Conservation (phyloP, 2,888 invertebrate genomes). For the Isoperla grammatica region DNA sequence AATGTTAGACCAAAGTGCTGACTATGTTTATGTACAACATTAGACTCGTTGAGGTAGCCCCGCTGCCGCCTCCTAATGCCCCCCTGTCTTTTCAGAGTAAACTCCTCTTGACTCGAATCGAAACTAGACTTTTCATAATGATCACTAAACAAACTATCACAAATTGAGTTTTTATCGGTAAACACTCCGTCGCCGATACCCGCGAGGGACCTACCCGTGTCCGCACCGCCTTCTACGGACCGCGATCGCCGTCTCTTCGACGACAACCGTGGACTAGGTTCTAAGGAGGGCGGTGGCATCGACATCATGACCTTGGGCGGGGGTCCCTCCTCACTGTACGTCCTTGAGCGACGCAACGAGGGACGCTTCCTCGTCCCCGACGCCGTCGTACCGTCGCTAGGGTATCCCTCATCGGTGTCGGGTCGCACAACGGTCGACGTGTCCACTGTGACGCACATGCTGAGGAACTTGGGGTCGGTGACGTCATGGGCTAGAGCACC, state of each 20-base stretch:
- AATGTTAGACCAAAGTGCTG: constrained; percentile 35
- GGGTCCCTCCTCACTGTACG: constrained; percentile 24
- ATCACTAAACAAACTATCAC: constrained; percentile 21
- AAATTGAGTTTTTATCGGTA: constrained; percentile 11
- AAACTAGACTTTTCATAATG: neutral
- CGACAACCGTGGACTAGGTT: neutral
- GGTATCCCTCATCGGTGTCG: no score
- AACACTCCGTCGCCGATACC: constrained; percentile 21
- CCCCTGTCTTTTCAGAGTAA: constrained; percentile 25
- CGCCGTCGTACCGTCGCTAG: no score
- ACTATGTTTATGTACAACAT: neutral
- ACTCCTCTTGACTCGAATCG: constrained; percentile 15
- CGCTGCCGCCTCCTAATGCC: constrained; percentile 23
- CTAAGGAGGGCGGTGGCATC: neutral
- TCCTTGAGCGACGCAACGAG: constrained; percentile 19
- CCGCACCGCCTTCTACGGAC: constrained; percentile 28
- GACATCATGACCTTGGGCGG: constrained; percentile 18
- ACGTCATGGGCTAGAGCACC: constrained; percentile 23
- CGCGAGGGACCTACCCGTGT: constrained; percentile 10
- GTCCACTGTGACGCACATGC: constrained; percentile 8
- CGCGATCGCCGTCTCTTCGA: constrained; percentile 27
- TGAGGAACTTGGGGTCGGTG: constrained; percentile 29
- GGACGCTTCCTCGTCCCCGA: neutral
- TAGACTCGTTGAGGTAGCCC: neutral
- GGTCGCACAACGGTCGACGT: neutral